A percentile compares a stretch with the other conserved stretches of the same genome.
Conservation (phyloP, 2,797 vertebrate genomes). For the Rhinichthys osculus region DNA sequence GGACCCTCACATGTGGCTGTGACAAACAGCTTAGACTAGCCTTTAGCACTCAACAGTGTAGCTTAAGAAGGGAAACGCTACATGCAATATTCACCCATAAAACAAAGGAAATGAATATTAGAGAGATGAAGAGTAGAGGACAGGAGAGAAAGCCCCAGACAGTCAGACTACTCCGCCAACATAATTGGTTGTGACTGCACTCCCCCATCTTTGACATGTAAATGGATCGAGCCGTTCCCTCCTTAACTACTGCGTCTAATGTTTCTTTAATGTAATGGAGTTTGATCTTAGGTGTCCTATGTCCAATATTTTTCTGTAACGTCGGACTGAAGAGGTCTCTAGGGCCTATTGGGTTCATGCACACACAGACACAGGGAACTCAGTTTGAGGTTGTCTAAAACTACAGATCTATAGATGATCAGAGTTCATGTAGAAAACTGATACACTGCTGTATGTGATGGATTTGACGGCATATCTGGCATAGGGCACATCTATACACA, state of each 20-base stretch:
- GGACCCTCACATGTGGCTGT: background rate
- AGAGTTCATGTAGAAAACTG: slow-evolving; percentile 48
- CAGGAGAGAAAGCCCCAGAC: slow-evolving; percentile 34
- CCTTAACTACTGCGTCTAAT: slow-evolving; percentile 75
- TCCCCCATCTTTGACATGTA: slow-evolving; percentile 74
- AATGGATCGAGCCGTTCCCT: slow-evolving; percentile 65
- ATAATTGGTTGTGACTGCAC: slow-evolving; percentile 80
- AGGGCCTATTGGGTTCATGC: slow-evolving; percentile 77
- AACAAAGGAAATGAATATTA: slow-evolving; percentile 56
- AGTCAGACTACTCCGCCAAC: slow-evolving; percentile 72
- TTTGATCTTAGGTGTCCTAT: slow-evolving; percentile 80
- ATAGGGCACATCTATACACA: slow-evolving; percentile 64
- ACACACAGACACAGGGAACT: slow-evolving; percentile 37
- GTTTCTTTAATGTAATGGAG: slow-evolving; percentile 83
- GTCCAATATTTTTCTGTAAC: slow-evolving; percentile 78
- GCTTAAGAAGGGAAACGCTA: slow-evolving; percentile 1
- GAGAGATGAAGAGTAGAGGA: slow-evolving; percentile 47
- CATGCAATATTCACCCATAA: slow-evolving; percentile 27
- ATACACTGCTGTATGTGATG: slow-evolving; percentile 51
- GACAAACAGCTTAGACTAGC: background rate
- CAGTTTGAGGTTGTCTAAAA: slow-evolving; percentile 33
- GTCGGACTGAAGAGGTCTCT: slow-evolving; percentile 79
- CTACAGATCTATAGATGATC: slow-evolving; percentile 50
- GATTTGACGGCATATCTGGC: slow-evolving; percentile 51
- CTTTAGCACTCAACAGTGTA: slow-evolving; percentile 11